Base-by-base conservation (phyloP, 2,888 invertebrate genomes). In the Agrotis segetum region DNA sequence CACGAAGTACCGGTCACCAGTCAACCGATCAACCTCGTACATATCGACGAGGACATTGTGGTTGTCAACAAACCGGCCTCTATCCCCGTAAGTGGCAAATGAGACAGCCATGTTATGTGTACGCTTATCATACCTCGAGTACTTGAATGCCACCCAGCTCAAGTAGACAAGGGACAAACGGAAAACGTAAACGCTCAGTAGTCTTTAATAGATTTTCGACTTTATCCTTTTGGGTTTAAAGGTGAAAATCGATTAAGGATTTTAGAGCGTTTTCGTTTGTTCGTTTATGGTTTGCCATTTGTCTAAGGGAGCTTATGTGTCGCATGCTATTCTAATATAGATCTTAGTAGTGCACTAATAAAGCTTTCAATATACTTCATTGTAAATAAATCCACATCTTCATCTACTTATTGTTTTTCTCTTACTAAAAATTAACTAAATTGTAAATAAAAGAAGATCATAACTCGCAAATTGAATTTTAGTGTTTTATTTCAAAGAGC, bases 61-160 rank as follows among this genome's bases (percentile, higher is more conserved):
- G 99, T 99, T 97, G 99, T 99, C 97, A 99, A 99, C 98, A 99
- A 99, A 98, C 99, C 99, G 95, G 98, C 99, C 96, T 99, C 99
- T 96, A 99, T 99, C 97, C 99, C 99, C 96, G 99, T 99, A 98
- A 99, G 98, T 98, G 98, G 98, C 98, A 97, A 97, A 96, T 97
- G 97, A 97, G 97, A 97, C 97, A 96, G 97, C 97, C 97, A 97
- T 97, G 88, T 91, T 92, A 91, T 93, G 90, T 98, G 96, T 98
- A 98, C 97, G 98, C 98, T 98, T 92, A 97, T 97, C 92, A 90
- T 96, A 96, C 96, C 97, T 98, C 79, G 78, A 77, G 83, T 80
- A 83, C 83, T 85, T 87, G 85, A 83, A 87, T 85, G 84, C 72
- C 82, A 82, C 79, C 81, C 83, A 40, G 9, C 40, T 40, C 11